Conservation (phyloP, 2,113 vertebrate species). For the Neotoma lepida region DNA sequence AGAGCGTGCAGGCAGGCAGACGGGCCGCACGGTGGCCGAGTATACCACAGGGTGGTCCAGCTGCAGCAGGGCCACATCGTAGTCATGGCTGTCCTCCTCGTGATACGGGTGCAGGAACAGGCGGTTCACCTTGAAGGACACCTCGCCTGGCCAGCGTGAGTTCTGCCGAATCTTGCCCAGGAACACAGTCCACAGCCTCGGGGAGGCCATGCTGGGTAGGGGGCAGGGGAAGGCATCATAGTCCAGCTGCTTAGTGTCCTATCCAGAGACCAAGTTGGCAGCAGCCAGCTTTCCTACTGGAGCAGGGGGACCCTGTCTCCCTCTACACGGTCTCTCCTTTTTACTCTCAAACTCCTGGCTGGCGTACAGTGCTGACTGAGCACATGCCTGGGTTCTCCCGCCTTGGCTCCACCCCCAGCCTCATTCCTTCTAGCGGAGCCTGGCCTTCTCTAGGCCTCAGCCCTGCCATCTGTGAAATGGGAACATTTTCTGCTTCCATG, state of each 20-base stretch:
- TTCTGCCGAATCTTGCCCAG: constrained; percentile 91
- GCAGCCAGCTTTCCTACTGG: fast-evolving
- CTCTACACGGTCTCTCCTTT: fast-evolving
- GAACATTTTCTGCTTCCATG: background rate
- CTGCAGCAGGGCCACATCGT: constrained; percentile 93
- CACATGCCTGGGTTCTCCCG: background rate
- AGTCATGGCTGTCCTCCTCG: constrained; percentile 91
- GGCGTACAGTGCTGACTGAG: background rate
- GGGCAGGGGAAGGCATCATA: background rate
- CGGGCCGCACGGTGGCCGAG: constrained; percentile 85
- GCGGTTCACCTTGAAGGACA: constrained; percentile 89
- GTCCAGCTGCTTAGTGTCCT: background rate
- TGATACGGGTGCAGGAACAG: constrained; percentile 94
- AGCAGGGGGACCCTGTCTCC: fast-evolving
- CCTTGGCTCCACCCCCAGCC: background rate
- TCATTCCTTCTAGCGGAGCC: background rate
- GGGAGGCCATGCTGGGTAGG: constrained; percentile 86
- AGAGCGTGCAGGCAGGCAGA: constrained; percentile 91
- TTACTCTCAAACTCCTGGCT: background rate
- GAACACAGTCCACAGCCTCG: constrained; percentile 92
- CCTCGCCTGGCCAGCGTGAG: constrained; percentile 87
- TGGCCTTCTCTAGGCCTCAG: background rate
- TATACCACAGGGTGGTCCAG: constrained; percentile 89
- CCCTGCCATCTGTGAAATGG: background rate
- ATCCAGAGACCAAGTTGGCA: background rate